Evolutionary conservation across 2,113 vertebrate species (phyloP).

Genomic region (Benitochromis conjunctus): DNA sequence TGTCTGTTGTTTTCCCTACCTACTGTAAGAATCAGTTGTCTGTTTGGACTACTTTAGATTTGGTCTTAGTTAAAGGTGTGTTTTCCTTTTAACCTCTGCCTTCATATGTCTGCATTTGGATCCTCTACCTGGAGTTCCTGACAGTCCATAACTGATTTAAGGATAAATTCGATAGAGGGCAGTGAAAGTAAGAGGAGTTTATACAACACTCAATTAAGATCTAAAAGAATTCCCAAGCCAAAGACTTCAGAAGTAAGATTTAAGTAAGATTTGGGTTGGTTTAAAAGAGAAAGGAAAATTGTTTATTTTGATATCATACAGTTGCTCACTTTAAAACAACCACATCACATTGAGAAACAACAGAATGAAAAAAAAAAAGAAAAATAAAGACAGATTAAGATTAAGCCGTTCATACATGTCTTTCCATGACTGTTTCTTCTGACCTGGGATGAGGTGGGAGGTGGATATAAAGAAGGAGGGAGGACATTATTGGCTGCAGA

Average conservation of each 20-base stretch:
- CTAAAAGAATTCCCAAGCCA: background rate
- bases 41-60: background rate
- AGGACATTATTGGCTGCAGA: background rate
- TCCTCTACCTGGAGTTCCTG: background rate
- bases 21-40: background rate
- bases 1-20: background rate
- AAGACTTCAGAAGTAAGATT: background rate
- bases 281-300: constrained; percentile 9
- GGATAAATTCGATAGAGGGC: background rate
- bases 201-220: background rate
- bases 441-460: background rate
- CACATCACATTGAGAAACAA: constrained; percentile 58
- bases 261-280: background rate
- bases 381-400: constrained; percentile 41
- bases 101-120: background rate
- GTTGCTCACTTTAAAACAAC: constrained; percentile 57
- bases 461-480: background rate
- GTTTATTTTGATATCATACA: constrained; percentile 54
- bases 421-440: constrained; percentile 17
- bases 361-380: constrained; percentile 24
- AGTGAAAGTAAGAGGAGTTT: background rate
- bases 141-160: background rate
- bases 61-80: background rate
- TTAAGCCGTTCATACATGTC: constrained; percentile 20
- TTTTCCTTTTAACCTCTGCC: background rate